Percentiles rank a stretch among this genome's conserved stretches.
phyloP scores from a whole-genome alignment of 2,888 invertebrate genomes.

The Brachyptera putata region DNA sequence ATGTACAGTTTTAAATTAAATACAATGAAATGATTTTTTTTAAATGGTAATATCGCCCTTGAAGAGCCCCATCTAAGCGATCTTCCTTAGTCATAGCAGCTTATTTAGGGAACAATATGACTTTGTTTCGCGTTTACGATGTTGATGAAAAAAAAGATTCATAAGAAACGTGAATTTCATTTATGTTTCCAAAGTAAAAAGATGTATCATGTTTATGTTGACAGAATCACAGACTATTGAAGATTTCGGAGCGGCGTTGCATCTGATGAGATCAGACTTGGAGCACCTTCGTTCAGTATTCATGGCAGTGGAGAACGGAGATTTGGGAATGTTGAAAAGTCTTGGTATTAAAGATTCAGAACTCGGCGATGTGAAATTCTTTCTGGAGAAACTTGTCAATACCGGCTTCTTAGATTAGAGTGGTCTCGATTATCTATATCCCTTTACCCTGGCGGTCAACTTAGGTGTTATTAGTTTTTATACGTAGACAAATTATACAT shows the following conservation, averaged over 20 bases:
- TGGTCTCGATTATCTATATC: background rate
- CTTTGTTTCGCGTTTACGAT: too few species aligned
- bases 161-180: too few species aligned
- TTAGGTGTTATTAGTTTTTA: background rate
- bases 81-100: too few species aligned
- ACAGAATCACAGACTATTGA: conserved; percentile 33
- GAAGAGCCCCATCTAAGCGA: too few species aligned
- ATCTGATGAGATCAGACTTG: conserved; percentile 80
- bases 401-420: conserved; percentile 89
- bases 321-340: conserved; percentile 88
- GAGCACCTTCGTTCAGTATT: conserved; percentile 92
- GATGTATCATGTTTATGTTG: too few species aligned
- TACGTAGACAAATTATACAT: too few species aligned
- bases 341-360: conserved; percentile 94
- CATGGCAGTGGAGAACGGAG: conserved; percentile 93
- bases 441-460: background rate
- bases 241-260: conserved; percentile 80
- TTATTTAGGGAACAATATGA: too few species aligned
- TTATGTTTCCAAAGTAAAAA: too few species aligned
- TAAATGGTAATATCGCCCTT: too few species aligned
- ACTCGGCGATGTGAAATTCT: conserved; percentile 91
- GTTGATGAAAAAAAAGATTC: too few species aligned
- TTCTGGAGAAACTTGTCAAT: conserved; percentile 91
- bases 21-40: too few species aligned
- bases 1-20: too few species aligned